A percentile compares a stretch with the other conserved stretches of the same genome.
These are phyloP conservation scores for Hylaeus volcanicus DNA, from an alignment of 1,140 invertebrate species.

Conservation along the genomic window DNA sequence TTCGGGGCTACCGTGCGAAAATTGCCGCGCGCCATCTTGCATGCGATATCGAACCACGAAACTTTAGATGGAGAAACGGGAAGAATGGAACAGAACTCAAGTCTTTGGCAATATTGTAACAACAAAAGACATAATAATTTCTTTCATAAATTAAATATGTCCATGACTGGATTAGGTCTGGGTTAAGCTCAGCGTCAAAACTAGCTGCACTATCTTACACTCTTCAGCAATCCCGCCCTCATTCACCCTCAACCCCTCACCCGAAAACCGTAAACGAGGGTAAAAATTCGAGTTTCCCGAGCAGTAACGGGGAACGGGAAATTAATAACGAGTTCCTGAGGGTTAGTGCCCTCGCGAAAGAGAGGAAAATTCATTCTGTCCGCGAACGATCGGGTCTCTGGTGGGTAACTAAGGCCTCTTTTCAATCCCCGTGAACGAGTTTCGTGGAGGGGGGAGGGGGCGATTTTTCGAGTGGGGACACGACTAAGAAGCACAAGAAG, in stretches of 20 bases:
- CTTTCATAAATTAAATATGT: no score
- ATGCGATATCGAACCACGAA: not conserved
- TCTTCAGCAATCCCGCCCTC: no score
- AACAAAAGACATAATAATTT: no score
- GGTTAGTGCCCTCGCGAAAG: slow-evolving; percentile 17
- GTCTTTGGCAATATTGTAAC: no score
- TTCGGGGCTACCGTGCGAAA: slow-evolving; percentile 13
- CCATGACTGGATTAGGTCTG: no score
- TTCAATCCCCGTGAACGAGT: slow-evolving; percentile 60
- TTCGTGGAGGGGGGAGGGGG: slow-evolving; percentile 4
- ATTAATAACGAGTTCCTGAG: slow-evolving; percentile 53
- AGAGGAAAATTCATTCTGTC: slow-evolving; percentile 52
- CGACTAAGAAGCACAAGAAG: slow-evolving; percentile 12
- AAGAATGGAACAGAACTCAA: no score
- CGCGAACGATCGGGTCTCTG: slow-evolving; percentile 52
- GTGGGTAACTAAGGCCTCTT: slow-evolving; percentile 62
- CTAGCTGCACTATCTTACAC: no score
- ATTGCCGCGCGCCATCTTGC: not conserved
- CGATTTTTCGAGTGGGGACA: not conserved
- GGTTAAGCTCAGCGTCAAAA: no score
- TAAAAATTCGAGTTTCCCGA: slow-evolving; percentile 29
- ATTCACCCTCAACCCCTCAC: not conserved
- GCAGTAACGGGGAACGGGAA: slow-evolving; percentile 22
- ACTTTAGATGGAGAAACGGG: no score
- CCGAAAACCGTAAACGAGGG: slow-evolving; percentile 16